phyloP scores from a whole-genome alignment of 1,140 invertebrate genomes.

The Lordiphosa collinella region DNA sequence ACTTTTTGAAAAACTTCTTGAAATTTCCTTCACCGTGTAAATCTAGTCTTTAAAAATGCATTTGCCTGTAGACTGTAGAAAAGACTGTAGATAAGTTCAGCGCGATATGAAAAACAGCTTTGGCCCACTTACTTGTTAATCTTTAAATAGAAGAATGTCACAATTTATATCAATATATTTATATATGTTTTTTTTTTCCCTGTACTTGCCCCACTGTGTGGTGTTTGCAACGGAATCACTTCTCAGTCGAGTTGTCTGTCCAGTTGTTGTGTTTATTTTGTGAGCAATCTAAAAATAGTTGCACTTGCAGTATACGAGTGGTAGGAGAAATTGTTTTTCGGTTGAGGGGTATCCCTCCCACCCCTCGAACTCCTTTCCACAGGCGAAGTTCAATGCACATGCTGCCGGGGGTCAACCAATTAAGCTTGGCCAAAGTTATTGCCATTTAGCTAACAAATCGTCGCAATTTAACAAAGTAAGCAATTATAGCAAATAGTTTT shows the following conservation, averaged over 20 bases:
- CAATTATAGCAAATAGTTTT: constrained; percentile 64
- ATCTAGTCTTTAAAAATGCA: too few species aligned
- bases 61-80: too few species aligned
- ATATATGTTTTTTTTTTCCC: too few species aligned
- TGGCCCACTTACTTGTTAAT: too few species aligned
- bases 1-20: too few species aligned
- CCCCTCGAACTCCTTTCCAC: not conserved
- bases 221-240: not conserved
- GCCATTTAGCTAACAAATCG: constrained; percentile 48
- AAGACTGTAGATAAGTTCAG: too few species aligned
- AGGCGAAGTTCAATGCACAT: constrained; percentile 57
- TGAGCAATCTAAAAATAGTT: constrained; percentile 34
- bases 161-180: too few species aligned
- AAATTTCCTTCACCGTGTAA: too few species aligned
- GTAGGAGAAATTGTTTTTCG: constrained; percentile 4
- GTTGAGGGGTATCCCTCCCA: not conserved
- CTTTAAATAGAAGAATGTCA: too few species aligned
- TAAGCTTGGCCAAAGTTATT: constrained; percentile 56
- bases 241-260: constrained; percentile 3
- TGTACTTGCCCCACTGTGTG: not conserved
- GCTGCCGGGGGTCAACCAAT: constrained; percentile 46
- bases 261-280: constrained; percentile 1
- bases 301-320: constrained; percentile 11
- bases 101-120: too few species aligned
- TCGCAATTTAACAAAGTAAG: constrained; percentile 60